Evolutionary conservation across 2,888 invertebrate species (phyloP).

Genomic region (Ischnura elegans): DNA sequence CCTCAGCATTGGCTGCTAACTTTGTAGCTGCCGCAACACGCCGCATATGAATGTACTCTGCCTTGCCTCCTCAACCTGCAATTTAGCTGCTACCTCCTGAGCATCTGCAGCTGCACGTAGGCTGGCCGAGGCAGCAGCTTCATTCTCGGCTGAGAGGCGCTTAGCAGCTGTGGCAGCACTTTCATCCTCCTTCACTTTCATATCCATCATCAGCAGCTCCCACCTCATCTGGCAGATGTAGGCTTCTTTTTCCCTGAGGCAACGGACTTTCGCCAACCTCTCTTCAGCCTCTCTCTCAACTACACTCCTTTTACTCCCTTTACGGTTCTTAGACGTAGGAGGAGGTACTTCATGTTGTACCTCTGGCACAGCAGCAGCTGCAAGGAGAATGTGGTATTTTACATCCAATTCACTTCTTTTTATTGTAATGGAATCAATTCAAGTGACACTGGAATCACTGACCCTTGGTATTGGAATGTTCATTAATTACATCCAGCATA

Average conservation of each 20-base stretch:
- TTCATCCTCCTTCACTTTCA: neutral
- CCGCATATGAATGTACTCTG: no score
- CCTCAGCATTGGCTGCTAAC: no score
- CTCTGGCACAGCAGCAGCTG: neutral
- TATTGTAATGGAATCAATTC: neutral
- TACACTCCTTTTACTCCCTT: neutral
- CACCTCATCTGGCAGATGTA: neutral
- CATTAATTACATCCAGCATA: neutral
- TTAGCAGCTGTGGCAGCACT: neutral
- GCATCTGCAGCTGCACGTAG: neutral
- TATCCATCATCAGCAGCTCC: neutral
- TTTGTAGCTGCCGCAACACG: neutral
- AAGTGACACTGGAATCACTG: neutral
- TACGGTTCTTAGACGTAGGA: neutral
- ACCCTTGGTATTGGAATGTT: neutral
- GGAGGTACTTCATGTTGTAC: neutral
- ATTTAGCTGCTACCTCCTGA: neutral
- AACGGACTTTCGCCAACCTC: neutral
- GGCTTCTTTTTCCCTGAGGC: no score
- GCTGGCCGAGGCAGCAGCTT: neutral
- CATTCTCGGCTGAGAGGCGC: neutral
- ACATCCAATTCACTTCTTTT: neutral
- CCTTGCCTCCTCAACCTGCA: neutral
- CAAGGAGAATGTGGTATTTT: neutral
- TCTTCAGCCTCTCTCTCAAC: neutral